Conservation (phyloP, 2,888 invertebrate genomes). For the Theristus sp. region DNA sequence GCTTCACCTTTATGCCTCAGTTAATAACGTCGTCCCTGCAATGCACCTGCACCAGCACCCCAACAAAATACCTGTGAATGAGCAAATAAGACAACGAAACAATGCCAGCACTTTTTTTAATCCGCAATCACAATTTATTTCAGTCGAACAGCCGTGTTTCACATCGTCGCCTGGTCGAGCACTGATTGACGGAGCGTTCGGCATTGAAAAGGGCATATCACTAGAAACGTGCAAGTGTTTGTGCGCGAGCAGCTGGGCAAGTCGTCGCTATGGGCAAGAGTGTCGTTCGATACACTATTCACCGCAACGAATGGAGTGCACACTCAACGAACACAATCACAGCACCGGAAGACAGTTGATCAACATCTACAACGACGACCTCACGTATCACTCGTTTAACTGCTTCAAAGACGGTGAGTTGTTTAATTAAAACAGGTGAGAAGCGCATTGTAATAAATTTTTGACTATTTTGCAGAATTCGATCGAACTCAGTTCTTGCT, state of each 20-base stretch:
- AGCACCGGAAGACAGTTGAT: neutral
- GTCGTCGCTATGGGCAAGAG: neutral
- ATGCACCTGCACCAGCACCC: no score
- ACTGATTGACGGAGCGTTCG: neutral
- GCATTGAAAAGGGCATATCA: neutral
- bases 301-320: neutral
- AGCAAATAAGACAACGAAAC: no score
- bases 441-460: no score
- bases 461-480: neutral
- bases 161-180: neutral
- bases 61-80: no score
- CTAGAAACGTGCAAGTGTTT: neutral
- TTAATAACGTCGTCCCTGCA: no score
- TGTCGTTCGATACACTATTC: neutral
- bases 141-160: neutral
- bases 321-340: neutral
- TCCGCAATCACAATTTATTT: no score
- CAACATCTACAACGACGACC: neutral
- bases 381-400: neutral
- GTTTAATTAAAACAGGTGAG: no score
- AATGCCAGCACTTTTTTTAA: no score
- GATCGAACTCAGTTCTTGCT: neutral
- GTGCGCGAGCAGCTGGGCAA: neutral
- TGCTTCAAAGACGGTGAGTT: no score
- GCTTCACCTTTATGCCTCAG: no score